A percentile compares a stretch with the other conserved stretches of the same genome.
Evolutionary conservation across 2,888 invertebrate genomes (phyloP).

Genomic region (Philereme vetulata): DNA sequence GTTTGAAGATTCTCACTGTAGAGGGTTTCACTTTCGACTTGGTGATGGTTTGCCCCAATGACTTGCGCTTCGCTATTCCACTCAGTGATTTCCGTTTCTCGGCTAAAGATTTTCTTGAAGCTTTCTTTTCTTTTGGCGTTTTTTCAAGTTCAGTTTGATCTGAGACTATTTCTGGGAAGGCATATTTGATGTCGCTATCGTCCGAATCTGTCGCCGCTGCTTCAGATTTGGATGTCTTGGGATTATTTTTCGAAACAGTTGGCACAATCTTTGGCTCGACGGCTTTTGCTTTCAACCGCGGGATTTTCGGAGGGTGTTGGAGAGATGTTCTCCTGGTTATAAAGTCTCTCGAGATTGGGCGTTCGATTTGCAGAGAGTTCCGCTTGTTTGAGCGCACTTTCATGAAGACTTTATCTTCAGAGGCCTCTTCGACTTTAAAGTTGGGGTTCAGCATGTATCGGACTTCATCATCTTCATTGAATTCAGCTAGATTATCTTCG

Average conservation of each 20-base stretch:
- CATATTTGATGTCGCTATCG: conserved; percentile 76
- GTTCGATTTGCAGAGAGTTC: conserved; percentile 70
- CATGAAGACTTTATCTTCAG: conserved; percentile 64
- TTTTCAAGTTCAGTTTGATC: conserved; percentile 44
- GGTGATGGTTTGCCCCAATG: conserved; percentile 54
- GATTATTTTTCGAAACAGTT: conserved; percentile 42
- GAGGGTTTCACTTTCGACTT: conserved; percentile 52
- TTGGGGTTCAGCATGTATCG: conserved; percentile 77
- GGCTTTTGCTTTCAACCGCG: conserved; percentile 63
- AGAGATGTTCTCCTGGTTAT: conserved; percentile 67
- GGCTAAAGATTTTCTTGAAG: conserved; percentile 51
- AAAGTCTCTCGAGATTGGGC: conserved; percentile 70
- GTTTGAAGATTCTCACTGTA: conserved; percentile 59
- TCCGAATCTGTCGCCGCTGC: conserved; percentile 68
- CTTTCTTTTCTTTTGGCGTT: conserved; percentile 44
- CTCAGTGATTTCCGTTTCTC: conserved; percentile 66
- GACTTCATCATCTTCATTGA: conserved; percentile 72
- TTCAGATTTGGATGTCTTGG: conserved; percentile 50
- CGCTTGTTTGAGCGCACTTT: conserved; percentile 69
- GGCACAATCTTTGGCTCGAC: conserved; percentile 48
- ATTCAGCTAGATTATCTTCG: conserved; percentile 48
- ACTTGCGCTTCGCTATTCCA: conserved; percentile 69
- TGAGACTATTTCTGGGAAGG: conserved; percentile 61
- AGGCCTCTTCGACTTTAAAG: conserved; percentile 55
- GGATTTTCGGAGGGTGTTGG: conserved; percentile 70